Evolutionary conservation across 2,113 vertebrate species (phyloP), one percentile per base, ranked within the genome.

Genomic region (Pituophis catenifer): DNA sequence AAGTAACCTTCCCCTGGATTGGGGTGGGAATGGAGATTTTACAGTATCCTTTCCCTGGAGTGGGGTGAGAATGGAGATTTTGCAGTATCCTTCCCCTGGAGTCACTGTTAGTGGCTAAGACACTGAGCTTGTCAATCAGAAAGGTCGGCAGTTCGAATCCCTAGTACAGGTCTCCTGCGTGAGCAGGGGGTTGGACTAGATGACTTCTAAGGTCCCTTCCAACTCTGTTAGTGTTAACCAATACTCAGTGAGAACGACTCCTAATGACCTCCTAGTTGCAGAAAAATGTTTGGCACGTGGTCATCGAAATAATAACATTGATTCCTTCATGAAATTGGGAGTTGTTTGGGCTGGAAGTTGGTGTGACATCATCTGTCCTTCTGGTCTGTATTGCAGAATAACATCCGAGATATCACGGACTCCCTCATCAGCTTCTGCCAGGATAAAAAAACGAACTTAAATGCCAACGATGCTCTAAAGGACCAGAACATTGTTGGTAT

Each of bases 341-440:
- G n/a, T 44, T 1, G 4, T 4, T 38, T 55, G 24, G 33, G 0
- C 19, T 0, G 5, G 1, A 62, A 0, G 50, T 89, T 87, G 53
- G 59, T 5, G 8, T 65, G 12, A 87, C 54, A 33, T 8, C 54
- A 33, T 8, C 86, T 52, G 93, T 50, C 24, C 12, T 70, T 75
- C 81, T 52, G 48, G 17, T 92, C 50, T 38, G 50, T 59, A 50
- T 94, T 97, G 48, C 95, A 99, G 99, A 96, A 97, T 55, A 97
- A 98, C 88, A 98, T 99, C 75, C 97, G 98, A 52, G 99, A 99
- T 92, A 98, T 99, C 97, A 99, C 98, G 0, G 99, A 99, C 94
- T 99, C 98, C 0, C 98, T 99, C 87, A 99, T 99, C 0, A 95
- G 98, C 57, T 98, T 98, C 95, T 99, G 98, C 88, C 98, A 98